Percentiles rank a stretch among this genome's conserved stretches.
These are phyloP conservation scores for Melanocharis versteri DNA, from an alignment of 2,113 vertebrate species.

Conservation along the genomic window DNA sequence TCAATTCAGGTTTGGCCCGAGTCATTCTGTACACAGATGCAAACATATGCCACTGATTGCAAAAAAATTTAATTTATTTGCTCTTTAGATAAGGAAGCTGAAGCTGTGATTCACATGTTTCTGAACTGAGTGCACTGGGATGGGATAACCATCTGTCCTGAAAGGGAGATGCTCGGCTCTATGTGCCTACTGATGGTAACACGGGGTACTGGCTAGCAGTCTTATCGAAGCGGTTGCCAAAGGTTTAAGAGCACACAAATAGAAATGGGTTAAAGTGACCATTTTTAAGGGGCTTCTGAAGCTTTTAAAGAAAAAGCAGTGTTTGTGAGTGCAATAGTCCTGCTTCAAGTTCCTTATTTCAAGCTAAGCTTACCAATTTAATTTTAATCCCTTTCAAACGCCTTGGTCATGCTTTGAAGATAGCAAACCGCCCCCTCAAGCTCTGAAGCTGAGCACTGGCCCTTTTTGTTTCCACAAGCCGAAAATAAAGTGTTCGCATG, in stretches of 20 bases:
- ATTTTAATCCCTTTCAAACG: conserved; percentile 69
- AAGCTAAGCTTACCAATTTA: conserved; percentile 27
- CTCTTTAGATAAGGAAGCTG: conserved; percentile 50
- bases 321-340: neutral
- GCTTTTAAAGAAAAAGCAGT: neutral
- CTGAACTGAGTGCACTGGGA: conserved; percentile 37
- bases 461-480: conserved; percentile 68
- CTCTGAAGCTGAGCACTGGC: conserved; percentile 51
- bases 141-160: conserved; percentile 66
- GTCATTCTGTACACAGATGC: conserved; percentile 53
- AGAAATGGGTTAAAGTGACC: neutral
- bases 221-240: neutral
- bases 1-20: conserved; percentile 57
- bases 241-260: conserved; percentile 22
- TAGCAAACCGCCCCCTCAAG: conserved; percentile 40
- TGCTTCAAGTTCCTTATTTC: conserved; percentile 21
- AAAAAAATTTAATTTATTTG: conserved; percentile 65
- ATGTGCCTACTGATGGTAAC: neutral
- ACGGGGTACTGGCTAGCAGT: neutral
- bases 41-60: conserved; percentile 61
- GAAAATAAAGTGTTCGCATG: conserved; percentile 74
- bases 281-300: neutral
- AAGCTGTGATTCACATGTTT: conserved; percentile 58
- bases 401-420: conserved; percentile 69
- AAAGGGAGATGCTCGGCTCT: neutral